These are phyloP conservation scores for Globodera ellingtonae DNA, from an alignment of 1,140 invertebrate species.

Conservation along the genomic window DNA sequence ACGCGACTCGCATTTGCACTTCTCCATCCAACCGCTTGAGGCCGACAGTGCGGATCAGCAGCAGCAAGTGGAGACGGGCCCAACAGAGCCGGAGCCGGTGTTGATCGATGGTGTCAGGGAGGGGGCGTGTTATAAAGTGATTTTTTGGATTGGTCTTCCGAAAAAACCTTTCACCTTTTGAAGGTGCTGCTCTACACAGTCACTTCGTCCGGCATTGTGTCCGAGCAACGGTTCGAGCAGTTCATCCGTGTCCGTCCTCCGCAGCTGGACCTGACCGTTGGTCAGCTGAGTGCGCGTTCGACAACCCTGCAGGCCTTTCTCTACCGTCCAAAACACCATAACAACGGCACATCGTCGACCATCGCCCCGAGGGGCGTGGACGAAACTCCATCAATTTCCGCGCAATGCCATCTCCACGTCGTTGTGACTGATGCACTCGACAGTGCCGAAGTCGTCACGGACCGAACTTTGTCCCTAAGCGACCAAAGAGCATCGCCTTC, in stretches of 20 bases:
- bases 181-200: slow-evolving; percentile 61
- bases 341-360: neutral
- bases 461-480: slow-evolving; percentile 22
- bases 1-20: slow-evolving; percentile 54
- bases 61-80: slow-evolving; percentile 52
- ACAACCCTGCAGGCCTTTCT: slow-evolving; percentile 40
- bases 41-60: neutral
- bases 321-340: slow-evolving; percentile 1
- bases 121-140: slow-evolving; percentile 60
- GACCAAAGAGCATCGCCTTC: slow-evolving; percentile 20
- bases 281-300: slow-evolving; percentile 45
- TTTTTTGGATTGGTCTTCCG: neutral
- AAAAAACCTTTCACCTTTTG: neutral
- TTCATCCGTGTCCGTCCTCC: slow-evolving; percentile 51
- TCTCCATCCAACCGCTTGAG: slow-evolving; percentile 49
- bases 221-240: slow-evolving; percentile 55
- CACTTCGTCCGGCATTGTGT: slow-evolving; percentile 62
- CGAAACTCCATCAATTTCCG: slow-evolving; percentile 11
- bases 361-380: neutral
- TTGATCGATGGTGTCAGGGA: slow-evolving; percentile 45
- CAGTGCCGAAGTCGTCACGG: slow-evolving; percentile 17
- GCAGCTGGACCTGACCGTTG: slow-evolving; percentile 50
- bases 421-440: slow-evolving; percentile 26
- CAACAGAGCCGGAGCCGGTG: slow-evolving; percentile 40
- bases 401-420: slow-evolving; percentile 39